phyloP scores from a whole-genome alignment of 2,113 vertebrate species.

The Nicator chloris region DNA sequence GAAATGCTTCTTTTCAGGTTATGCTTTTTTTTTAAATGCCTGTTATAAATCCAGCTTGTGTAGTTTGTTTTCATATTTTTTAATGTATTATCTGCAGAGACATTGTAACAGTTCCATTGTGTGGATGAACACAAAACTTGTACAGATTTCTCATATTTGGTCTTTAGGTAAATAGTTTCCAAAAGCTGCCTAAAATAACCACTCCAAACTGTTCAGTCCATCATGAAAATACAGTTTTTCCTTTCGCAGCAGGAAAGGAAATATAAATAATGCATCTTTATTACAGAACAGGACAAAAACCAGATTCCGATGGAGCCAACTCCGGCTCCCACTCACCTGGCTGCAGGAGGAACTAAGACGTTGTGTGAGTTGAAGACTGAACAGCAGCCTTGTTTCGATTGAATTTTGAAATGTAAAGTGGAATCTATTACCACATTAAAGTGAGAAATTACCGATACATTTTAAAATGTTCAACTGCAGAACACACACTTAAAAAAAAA shows the following conservation, averaged over 20 bases:
- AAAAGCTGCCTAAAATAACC: constrained; percentile 76
- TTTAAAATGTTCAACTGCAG: constrained; percentile 41
- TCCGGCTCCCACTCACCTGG: constrained; percentile 37
- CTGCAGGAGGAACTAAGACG: constrained; percentile 43
- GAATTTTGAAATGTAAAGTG: constrained; percentile 48
- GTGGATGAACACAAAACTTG: constrained; percentile 71
- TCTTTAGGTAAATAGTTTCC: constrained; percentile 77
- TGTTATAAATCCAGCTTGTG: constrained; percentile 72
- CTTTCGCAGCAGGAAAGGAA: constrained; percentile 67
- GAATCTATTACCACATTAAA: constrained; percentile 40
- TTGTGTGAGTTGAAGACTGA: constrained; percentile 45
- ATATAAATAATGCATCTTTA: constrained; percentile 78
- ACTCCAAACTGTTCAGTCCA: constrained; percentile 76
- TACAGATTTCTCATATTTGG: constrained; percentile 78
- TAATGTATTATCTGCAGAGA: constrained; percentile 70
- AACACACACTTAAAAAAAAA: constrained; percentile 48
- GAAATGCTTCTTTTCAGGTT: constrained; percentile 65
- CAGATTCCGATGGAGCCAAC: constrained; percentile 37
- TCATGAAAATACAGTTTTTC: constrained; percentile 69
- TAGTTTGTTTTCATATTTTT: constrained; percentile 67
- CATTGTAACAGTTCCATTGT: constrained; percentile 68
- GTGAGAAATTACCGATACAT: constrained; percentile 38
- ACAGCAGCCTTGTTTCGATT: constrained; percentile 38
- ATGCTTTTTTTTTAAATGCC: constrained; percentile 52
- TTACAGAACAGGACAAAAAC: constrained; percentile 58